Evolutionary conservation across 2,888 invertebrate genomes (phyloP), one percentile per base, ranked within the genome.

Genomic region (Sarcophaga rosellei): DNA sequence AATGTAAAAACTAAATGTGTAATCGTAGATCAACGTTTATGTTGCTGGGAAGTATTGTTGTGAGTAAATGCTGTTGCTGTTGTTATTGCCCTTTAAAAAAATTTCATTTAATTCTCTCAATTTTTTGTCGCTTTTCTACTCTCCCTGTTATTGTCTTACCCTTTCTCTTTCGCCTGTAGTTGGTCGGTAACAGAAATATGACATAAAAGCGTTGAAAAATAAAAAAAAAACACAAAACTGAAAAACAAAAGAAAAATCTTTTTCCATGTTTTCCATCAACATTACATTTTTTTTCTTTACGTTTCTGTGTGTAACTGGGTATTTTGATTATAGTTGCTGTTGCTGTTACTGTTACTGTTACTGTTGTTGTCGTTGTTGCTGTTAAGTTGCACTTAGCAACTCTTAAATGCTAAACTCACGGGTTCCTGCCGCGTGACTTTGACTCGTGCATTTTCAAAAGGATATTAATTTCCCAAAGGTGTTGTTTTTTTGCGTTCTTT

Each of bases 401-500:
- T 72, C 25, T 89, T 90, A 88, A 88, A 88, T 88, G 88, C 84
- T 84, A 80, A 69, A 88, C 88, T 90, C 91, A 91, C 90, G 89
- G 88, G 90, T 81, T 83, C 73, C 66, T 87, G 90, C 91, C 91
- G 87, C 91, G 91, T 89, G 91, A 91, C 90, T 89, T 81, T 85
- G 79, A 79, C 84, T 81, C 63, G 83, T 84, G 78, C 76, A 75
- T 83, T 53, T 84, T 88, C 88, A 88, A 90, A 91, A 92, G 90
- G 90, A 90, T 92, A 91, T 91, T 91, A 92, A 91, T 92, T 91
- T 91, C 91, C 92, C 91, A 90, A 91, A 91, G 90, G 91, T 90
- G 89, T 89, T 89, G 88, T 90, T 91, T 89, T 89, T 89, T 72
- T 47, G 5, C 11, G 91, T 90, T 89, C 88, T 89, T 90, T 91